A percentile compares a stretch with the other conserved stretches of the same genome.
phyloP scores from a whole-genome alignment of 2,888 invertebrate species.

The Notodonta ziczac region DNA sequence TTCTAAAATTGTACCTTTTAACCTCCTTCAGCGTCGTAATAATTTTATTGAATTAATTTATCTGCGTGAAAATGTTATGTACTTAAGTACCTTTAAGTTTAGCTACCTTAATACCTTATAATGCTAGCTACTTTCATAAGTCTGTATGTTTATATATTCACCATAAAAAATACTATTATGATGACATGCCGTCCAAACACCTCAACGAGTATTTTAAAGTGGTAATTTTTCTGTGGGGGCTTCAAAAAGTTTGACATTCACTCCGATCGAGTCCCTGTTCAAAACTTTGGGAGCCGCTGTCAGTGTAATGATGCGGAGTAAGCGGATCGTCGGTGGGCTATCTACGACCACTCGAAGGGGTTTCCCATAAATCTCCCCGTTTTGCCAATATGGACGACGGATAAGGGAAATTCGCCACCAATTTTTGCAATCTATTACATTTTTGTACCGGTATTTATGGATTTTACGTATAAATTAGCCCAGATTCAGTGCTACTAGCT shows the following conservation, averaged over 20 bases:
- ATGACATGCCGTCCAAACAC: too few species aligned
- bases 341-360: not conserved
- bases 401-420: not conserved
- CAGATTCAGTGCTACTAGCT: too few species aligned
- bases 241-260: not conserved
- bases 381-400: not conserved
- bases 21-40: constrained; percentile 18
- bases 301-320: not conserved
- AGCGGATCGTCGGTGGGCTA: not conserved
- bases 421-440: not conserved
- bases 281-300: not conserved
- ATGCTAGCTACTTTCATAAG: too few species aligned
- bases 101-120: too few species aligned
- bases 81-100: not conserved
- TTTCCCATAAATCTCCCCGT: constrained; percentile 1
- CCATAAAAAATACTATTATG: too few species aligned
- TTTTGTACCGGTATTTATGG: not conserved
- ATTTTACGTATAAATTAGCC: too few species aligned
- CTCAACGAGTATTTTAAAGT: too few species aligned
- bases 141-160: too few species aligned
- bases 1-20: constrained; percentile 34
- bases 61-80: not conserved
- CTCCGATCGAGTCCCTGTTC: not conserved
- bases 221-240: too few species aligned
- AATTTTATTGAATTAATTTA: not conserved